Base-by-base conservation (phyloP, 2,113 vertebrate genomes). In the Takifugu bimaculatus region DNA sequence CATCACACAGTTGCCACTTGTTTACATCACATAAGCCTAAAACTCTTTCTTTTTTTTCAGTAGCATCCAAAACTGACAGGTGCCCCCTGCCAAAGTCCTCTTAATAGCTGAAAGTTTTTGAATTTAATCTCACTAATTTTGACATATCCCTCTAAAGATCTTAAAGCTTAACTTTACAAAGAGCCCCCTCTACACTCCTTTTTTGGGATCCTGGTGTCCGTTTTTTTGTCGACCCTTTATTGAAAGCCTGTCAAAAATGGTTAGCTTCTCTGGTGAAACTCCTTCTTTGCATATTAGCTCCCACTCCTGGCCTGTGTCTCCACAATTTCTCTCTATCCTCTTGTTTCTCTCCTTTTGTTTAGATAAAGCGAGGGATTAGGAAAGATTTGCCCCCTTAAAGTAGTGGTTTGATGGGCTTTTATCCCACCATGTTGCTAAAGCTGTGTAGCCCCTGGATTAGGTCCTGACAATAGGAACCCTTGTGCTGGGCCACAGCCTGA, bases 391-490 rank as follows among this genome's bases (percentile, higher is more conserved):
- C 92, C 92, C 92, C 92, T 94, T 95, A 95, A 96, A 95, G 93
- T 94, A 94, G 92, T 94, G 92, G 94, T 94, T 95, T 95, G 94
- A 95, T 95, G 94, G 93, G 93, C 94, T 95, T 96, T 96, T 96
- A 96, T 96, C 94, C 93, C 91, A 92, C 91, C 92, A 92, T 94
- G 93, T 94, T 92, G 93, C 92, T 94, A 94, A 95, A 94, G 93
- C 94, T 93, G 93, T 93, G 93, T 94, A 94, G 93, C 93, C 92
- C 91, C 90, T 90, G 94, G 94, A 96, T 96, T 96, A 96, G 91
- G 86, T 77, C 81, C 83, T 85, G 91, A 96, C 94, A 96, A 96
- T 94, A 93, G 93, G 88, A 90, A 91, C 93, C 92, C 93, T 95
- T 96, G 94, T 95, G 93, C 92, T 92, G 90, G 90, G 92, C 92